These are phyloP conservation scores for Mormyrus iriodes DNA, from an alignment of 2,113 vertebrate species.

Conservation along the genomic window DNA sequence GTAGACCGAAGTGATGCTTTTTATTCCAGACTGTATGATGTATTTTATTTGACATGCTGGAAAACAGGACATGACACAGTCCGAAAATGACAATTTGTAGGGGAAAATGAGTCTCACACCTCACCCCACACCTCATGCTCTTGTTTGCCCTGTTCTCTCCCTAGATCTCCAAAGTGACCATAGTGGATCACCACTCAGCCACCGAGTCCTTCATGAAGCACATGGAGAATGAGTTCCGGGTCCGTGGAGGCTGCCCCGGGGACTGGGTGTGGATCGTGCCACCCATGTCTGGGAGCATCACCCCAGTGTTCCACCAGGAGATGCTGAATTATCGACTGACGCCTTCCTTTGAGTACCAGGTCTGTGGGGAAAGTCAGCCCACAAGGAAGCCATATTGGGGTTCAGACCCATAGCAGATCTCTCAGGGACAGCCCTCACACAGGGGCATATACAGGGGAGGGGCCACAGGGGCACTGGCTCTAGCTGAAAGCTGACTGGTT, in stretches of 20 bases:
- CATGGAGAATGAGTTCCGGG: slow-evolving; percentile 93
- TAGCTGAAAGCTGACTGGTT: not conserved
- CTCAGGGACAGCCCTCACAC: not conserved
- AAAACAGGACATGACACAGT: not conserved
- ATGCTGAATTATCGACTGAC: slow-evolving; percentile 97
- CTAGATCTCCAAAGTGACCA: slow-evolving; percentile 91
- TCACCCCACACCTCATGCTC: not conserved
- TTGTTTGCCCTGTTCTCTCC: not conserved
- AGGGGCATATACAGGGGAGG: not conserved
- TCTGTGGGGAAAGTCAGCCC: slow-evolving; percentile 38
- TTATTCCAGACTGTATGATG: too few species aligned
- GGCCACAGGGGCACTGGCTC: not conserved
- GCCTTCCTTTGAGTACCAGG: slow-evolving; percentile 96
- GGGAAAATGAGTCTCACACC: not conserved
- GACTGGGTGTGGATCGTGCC: slow-evolving; percentile 99
- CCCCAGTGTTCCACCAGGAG: slow-evolving; percentile 95
- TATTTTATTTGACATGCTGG: not conserved
- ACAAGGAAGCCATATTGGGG: not conserved
- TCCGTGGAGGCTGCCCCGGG: slow-evolving; percentile 86
- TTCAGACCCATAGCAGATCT: not conserved
- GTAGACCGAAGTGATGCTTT: not conserved
- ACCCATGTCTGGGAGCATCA: slow-evolving; percentile 95
- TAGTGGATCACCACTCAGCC: slow-evolving; percentile 95
- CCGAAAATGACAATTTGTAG: not conserved
- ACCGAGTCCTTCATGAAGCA: slow-evolving; percentile 98